Percentiles rank a stretch among this genome's conserved stretches.
Conservation (phyloP, 2,888 invertebrate species). For the Agriopis aurantiaria region DNA sequence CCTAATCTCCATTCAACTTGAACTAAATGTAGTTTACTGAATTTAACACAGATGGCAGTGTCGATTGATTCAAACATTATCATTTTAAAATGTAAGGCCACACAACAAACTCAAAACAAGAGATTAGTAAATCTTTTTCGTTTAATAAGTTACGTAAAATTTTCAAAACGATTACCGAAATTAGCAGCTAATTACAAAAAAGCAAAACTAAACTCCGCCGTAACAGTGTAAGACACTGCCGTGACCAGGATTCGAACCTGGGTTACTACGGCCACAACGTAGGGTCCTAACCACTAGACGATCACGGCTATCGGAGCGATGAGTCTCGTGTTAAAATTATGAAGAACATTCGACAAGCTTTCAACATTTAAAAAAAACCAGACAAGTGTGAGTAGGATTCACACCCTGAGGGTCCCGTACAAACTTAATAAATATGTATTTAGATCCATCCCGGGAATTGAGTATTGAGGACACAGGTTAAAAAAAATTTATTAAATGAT, state of each 20-base stretch:
- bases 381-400: too few relatives aligned
- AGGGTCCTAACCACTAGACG: constrained; percentile 92
- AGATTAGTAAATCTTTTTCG: too few relatives aligned
- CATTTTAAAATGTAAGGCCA: background rate
- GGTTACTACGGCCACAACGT: constrained; percentile 93
- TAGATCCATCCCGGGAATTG: too few relatives aligned
- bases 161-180: background rate
- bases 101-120: background rate
- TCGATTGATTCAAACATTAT: too few relatives aligned
- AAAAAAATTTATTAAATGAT: too few relatives aligned
- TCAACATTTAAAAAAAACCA: background rate
- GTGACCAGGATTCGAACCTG: constrained; percentile 88
- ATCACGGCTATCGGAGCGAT: constrained; percentile 75
- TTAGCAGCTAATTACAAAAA: constrained; percentile 31
- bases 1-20: background rate
- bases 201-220: constrained; percentile 64
- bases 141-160: too few relatives aligned
- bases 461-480: too few relatives aligned
- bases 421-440: too few relatives aligned
- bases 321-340: background rate
- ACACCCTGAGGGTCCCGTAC: too few relatives aligned
- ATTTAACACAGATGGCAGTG: constrained; percentile 54
- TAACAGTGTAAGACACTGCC: constrained; percentile 67
- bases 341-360: background rate
- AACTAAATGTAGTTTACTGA: constrained; percentile 10